Percentiles rank a stretch among this genome's conserved stretches.
Conservation (phyloP, 2,888 invertebrate genomes). For the Cosmia trapezina region DNA sequence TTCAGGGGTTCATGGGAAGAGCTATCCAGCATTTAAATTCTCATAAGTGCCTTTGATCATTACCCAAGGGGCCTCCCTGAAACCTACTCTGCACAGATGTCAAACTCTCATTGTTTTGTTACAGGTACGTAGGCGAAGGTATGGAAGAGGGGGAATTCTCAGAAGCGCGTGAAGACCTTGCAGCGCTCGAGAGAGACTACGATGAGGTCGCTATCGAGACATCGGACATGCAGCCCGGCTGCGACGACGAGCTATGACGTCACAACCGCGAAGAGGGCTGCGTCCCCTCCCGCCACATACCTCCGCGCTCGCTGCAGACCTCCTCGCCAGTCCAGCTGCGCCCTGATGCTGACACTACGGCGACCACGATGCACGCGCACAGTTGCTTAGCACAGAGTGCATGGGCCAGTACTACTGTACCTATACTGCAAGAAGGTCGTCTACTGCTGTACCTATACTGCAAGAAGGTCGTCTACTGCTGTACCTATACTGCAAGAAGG, state of each 20-base stretch:
- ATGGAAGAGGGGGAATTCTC: conserved; percentile 96
- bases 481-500: conserved; percentile 14
- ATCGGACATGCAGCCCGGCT: conserved; percentile 82
- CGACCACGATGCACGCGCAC: conserved; percentile 31
- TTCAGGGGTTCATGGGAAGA: background rate
- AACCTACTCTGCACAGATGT: background rate
- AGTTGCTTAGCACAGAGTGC: conserved; percentile 24
- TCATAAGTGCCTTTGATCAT: background rate
- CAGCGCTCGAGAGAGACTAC: conserved; percentile 93
- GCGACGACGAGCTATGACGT: conserved; percentile 84
- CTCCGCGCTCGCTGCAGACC: conserved; percentile 56
- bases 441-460: conserved; percentile 16
- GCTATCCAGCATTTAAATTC: background rate
- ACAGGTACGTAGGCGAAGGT: conserved; percentile 95
- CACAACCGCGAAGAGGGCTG: conserved; percentile 32
- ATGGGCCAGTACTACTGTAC: conserved; percentile 21
- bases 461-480: conserved; percentile 33
- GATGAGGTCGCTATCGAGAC: conserved; percentile 93
- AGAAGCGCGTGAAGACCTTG: conserved; percentile 95
- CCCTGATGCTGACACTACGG: conserved; percentile 6
- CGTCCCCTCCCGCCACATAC: conserved; percentile 50
- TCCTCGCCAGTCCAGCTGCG: conserved; percentile 36
- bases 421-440: conserved; percentile 27
- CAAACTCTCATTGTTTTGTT: conserved; percentile 28
- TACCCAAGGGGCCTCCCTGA: too few relatives aligned